Evolutionary conservation across 2,113 vertebrate species (phyloP).

Genomic region (Nanger granti): DNA sequence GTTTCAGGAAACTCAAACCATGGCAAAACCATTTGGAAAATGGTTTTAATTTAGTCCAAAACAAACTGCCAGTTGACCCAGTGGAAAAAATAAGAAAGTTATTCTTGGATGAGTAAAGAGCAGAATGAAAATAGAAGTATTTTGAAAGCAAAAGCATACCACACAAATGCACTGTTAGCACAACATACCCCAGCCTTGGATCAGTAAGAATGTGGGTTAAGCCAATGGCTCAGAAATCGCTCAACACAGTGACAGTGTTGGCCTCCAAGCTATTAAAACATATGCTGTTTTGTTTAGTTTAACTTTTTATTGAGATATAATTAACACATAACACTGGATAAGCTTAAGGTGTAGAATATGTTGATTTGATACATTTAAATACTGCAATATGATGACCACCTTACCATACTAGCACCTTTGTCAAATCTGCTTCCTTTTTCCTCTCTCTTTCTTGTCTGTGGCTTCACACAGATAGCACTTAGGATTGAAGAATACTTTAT

Average conservation of each 20-base stretch:
- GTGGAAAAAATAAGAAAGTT: conserved; percentile 50
- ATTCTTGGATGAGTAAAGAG: conserved; percentile 31
- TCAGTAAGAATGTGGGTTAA: not conserved
- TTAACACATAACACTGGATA: not conserved
- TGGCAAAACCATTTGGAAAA: conserved; percentile 24
- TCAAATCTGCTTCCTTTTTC: not conserved
- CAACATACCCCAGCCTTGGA: not conserved
- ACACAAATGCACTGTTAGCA: not conserved
- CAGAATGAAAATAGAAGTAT: conserved; percentile 46
- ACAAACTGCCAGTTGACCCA: conserved; percentile 29
- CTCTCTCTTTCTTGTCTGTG: not conserved
- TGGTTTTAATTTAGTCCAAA: conserved; percentile 32
- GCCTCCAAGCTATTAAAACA: not conserved
- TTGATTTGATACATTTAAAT: not conserved
- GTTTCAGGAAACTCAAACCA: conserved; percentile 25
- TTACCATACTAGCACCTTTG: not conserved
- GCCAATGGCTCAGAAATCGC: not conserved
- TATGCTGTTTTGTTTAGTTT: not conserved
- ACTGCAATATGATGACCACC: not conserved
- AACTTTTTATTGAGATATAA: not conserved
- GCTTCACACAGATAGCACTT: not conserved
- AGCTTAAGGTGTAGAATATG: not conserved
- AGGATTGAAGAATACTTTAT: not conserved
- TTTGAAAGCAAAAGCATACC: conserved; percentile 26
- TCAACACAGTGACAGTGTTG: not conserved